Evolutionary conservation across 2,113 vertebrate genomes (phyloP).

Genomic region (Grammomys dolichurus): DNA sequence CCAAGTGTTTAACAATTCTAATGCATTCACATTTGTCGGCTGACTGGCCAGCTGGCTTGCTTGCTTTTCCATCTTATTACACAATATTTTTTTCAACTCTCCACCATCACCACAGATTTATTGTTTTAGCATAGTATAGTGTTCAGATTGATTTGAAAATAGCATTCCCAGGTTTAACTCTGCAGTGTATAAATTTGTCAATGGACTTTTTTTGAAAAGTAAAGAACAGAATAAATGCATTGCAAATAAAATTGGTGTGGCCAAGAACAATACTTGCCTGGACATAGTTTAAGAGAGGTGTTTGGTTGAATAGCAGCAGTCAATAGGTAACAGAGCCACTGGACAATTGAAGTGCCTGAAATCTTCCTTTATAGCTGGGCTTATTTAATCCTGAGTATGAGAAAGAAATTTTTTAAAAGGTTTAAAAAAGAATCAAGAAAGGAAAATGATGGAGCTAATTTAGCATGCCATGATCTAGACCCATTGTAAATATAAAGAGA

Average conservation of each 20-base stretch:
- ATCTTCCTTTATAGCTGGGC: neutral
- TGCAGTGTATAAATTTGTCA: neutral
- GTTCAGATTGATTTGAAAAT: conserved; percentile 1
- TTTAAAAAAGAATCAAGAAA: neutral
- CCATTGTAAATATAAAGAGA: neutral
- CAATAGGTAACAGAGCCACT: neutral
- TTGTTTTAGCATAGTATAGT: conserved; percentile 25
- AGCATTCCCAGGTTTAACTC: conserved; percentile 18
- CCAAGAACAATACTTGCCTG: neutral
- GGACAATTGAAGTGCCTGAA: neutral
- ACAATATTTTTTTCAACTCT: neutral
- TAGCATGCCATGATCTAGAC: neutral
- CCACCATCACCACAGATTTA: neutral
- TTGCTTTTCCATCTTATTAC: neutral
- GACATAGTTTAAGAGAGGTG: neutral
- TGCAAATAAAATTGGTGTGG: neutral
- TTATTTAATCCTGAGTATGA: neutral
- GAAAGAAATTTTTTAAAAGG: neutral
- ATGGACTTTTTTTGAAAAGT: neutral
- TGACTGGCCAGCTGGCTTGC: neutral
- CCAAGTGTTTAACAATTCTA: conserved; percentile 35
- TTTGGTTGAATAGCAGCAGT: too few relatives aligned
- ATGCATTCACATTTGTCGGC: neutral
- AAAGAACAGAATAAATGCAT: neutral
- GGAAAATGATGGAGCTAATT: neutral